Conservation (phyloP, 2,888 invertebrate genomes). For the Cosmia trapezina region DNA sequence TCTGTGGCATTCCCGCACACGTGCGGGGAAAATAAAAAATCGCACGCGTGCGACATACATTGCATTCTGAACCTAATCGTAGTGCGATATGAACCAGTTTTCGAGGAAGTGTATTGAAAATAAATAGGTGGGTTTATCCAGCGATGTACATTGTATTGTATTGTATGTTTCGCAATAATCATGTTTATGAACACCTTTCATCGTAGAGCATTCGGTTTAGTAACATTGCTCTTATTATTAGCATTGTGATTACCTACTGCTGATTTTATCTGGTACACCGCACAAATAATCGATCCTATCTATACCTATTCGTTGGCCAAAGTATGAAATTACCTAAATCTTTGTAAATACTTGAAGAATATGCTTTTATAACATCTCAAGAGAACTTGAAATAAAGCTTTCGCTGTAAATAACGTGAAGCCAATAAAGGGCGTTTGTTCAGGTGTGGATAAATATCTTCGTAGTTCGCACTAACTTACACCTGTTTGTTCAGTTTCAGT, state of each 20-base stretch:
- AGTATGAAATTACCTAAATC: constrained; percentile 1
- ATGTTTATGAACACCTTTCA: constrained; percentile 38
- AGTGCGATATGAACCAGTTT: no score
- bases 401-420: constrained; percentile 58
- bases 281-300: neutral
- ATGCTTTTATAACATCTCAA: neutral
- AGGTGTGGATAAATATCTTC: constrained; percentile 69
- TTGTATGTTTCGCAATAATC: constrained; percentile 47
- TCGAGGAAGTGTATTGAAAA: no score
- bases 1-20: no score
- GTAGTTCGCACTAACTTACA: constrained; percentile 66
- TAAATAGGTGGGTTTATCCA: constrained; percentile 58
- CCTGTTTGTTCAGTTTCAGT: constrained; percentile 61
- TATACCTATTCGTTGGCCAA: neutral
- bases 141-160: no score
- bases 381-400: constrained; percentile 56
- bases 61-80: no score
- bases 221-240: constrained; percentile 28
- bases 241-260: neutral
- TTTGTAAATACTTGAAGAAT: neutral
- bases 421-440: constrained; percentile 71
- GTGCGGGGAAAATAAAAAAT: no score
- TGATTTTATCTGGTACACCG: neutral
- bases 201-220: constrained; percentile 8
- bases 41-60: no score